Evolutionary conservation across 2,113 vertebrate species (phyloP).

Genomic region (Campylomormyrus numenius): DNA sequence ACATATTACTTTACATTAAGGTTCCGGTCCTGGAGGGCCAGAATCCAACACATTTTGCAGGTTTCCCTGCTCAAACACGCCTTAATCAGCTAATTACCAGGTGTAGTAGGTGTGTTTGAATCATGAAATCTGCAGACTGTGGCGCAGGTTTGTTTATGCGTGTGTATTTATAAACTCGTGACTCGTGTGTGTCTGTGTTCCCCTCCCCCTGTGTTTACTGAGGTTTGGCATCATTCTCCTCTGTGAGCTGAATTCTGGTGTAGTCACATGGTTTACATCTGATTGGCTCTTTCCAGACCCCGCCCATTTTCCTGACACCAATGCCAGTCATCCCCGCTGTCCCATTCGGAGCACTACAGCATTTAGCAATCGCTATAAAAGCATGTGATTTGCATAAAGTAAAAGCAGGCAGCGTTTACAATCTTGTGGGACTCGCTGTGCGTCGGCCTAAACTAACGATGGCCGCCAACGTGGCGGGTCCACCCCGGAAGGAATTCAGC

Average conservation of each 20-base stretch:
- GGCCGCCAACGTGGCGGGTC: neutral
- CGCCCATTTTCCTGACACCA: neutral
- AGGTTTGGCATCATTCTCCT: neutral
- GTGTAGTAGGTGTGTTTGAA: neutral
- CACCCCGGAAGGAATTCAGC: neutral
- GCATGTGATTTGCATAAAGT: neutral
- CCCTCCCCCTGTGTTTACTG: neutral
- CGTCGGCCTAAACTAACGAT: neutral
- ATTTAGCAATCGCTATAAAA: neutral
- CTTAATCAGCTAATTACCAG: neutral
- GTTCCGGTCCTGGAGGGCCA: neutral
- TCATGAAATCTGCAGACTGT: neutral
- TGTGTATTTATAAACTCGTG: neutral
- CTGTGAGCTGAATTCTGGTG: neutral
- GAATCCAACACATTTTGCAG: neutral
- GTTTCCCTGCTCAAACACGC: neutral
- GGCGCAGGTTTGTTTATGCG: neutral
- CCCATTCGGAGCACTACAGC: neutral
- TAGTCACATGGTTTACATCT: neutral
- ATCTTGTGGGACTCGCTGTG: neutral
- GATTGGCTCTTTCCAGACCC: neutral
- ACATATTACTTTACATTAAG: neutral
- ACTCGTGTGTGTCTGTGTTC: neutral
- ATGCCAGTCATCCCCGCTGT: neutral
- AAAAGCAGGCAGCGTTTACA: neutral